phyloP scores from a whole-genome alignment of 92 coral and sea anemone species.

The Scolanthus callimorphus region DNA sequence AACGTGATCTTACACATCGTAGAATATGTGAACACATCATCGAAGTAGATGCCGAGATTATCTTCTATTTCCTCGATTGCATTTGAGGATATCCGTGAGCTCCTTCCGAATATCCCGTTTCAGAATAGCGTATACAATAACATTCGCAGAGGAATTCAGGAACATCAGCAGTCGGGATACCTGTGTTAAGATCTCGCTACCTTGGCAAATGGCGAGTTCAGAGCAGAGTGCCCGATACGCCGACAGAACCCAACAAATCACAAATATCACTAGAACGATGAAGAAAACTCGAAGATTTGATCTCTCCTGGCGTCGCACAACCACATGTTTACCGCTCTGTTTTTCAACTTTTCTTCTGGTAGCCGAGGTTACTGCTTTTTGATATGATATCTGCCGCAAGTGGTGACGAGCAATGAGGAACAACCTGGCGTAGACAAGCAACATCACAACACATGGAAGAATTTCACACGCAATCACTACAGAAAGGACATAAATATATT shows the following conservation, averaged over 20 bases:
- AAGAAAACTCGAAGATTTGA: constrained; percentile 26
- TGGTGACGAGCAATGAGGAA: constrained; percentile 39
- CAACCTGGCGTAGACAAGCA: constrained; percentile 25
- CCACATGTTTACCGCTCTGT: no score
- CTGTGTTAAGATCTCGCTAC: constrained; percentile 2
- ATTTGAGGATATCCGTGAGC: not conserved
- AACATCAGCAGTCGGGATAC: constrained; percentile 33
- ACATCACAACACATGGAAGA: constrained; percentile 27
- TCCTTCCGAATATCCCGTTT: constrained; percentile 10
- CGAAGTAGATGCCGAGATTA: no score
- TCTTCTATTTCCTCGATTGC: no score
- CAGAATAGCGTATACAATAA: constrained; percentile 28
- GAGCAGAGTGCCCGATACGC: constrained; percentile 31
- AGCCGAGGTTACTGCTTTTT: not conserved
- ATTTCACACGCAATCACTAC: constrained; percentile 32
- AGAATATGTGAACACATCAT: no score
- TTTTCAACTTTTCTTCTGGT: no score
- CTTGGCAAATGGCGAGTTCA: constrained; percentile 14
- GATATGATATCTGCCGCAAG: constrained; percentile 8
- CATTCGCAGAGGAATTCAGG: constrained; percentile 24
- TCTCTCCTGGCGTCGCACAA: constrained; percentile 8
- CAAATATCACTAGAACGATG: constrained; percentile 16
- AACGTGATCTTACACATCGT: no score
- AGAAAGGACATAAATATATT: constrained; percentile 6
- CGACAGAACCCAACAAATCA: constrained; percentile 31